phyloP scores from a whole-genome alignment of 1,140 invertebrate genomes.

The Coptotermes formosanus region DNA sequence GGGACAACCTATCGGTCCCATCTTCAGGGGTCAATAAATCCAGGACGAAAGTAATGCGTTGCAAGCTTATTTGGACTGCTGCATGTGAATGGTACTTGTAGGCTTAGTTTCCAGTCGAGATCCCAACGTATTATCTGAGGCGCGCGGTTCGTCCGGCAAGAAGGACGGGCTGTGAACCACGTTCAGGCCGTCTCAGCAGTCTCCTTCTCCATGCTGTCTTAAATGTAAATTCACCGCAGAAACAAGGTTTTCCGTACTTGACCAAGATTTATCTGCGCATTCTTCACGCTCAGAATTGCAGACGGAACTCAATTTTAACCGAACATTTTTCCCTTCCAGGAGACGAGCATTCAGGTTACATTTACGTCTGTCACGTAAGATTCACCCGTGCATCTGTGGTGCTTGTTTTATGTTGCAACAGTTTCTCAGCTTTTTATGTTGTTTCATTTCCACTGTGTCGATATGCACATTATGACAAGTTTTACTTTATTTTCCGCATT shows the following conservation, averaged over 20 bases:
- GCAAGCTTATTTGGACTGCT: no score
- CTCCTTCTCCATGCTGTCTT: not conserved
- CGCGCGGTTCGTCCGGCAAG: no score
- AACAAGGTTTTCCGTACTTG: not conserved
- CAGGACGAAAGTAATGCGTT: no score
- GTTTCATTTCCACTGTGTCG: no score
- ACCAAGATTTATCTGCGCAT: not conserved
- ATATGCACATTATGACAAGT: no score
- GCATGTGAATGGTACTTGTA: no score
- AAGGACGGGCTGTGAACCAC: no score
- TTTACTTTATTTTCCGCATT: no score
- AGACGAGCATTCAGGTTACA: not conserved
- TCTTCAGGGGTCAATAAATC: no score
- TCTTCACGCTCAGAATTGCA: not conserved
- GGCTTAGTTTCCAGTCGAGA: no score
- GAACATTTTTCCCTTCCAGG: not conserved
- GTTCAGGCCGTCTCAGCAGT: not conserved
- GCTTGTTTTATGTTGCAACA: not conserved
- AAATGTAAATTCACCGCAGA: conserved; percentile 9
- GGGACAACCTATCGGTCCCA: no score
- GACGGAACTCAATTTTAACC: not conserved
- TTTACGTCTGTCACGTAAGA: not conserved
- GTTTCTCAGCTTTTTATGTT: not conserved
- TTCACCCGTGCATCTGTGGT: not conserved
- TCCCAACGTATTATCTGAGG: no score